phyloP scores from a whole-genome alignment of 2,797 vertebrate species.

The Halcyon chelicuti region DNA sequence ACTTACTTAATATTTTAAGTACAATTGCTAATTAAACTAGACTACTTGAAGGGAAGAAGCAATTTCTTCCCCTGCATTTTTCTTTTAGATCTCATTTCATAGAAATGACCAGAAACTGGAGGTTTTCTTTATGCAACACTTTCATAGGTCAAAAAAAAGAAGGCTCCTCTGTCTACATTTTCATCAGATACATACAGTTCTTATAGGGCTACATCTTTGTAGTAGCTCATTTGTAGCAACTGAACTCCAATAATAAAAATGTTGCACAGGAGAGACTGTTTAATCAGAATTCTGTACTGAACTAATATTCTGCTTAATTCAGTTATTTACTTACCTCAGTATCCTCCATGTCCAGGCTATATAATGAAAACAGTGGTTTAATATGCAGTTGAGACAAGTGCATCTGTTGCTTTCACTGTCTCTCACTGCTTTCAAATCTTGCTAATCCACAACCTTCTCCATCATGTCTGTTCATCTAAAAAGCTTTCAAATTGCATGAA shows the following conservation, averaged over 20 bases:
- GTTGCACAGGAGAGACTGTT: not conserved
- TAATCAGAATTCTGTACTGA: not conserved
- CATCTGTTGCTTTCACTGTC: not conserved
- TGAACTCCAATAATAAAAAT: not conserved
- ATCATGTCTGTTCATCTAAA: not conserved
- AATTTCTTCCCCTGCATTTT: not conserved
- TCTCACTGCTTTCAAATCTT: not conserved
- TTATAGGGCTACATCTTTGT: not conserved
- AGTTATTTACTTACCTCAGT: not conserved
- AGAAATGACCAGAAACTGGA: not conserved
- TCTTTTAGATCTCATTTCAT: not conserved
- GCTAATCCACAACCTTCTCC: not conserved
- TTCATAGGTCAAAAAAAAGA: not conserved
- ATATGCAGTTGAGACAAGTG: not conserved
- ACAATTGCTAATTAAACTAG: not conserved
- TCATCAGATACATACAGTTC: not conserved
- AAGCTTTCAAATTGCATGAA: not conserved
- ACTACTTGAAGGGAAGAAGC: not conserved
- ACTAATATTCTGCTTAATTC: not conserved
- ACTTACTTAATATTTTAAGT: not conserved
- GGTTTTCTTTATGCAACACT: not conserved
- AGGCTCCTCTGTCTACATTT: not conserved
- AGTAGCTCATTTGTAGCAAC: not conserved
- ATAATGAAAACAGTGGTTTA: not conserved
- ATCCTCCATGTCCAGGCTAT: not conserved